Percentiles rank a stretch among this genome's conserved stretches.
Evolutionary conservation across 1,140 invertebrate genomes (phyloP).

Genomic region (Drosophila mojavensis): DNA sequence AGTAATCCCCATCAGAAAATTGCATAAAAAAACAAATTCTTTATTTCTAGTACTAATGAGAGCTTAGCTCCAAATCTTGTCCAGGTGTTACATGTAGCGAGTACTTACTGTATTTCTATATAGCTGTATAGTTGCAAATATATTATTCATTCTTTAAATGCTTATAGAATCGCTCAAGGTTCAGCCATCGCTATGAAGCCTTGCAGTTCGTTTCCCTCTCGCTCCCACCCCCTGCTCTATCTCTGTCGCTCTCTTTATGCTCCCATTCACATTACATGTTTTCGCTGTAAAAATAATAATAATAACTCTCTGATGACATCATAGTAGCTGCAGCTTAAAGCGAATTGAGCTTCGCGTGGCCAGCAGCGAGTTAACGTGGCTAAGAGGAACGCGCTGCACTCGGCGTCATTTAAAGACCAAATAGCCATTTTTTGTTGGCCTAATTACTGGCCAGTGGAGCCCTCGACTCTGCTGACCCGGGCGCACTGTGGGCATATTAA

Average conservation of each 20-base stretch:
- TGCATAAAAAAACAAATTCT: too few relatives aligned
- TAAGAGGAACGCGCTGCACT: not conserved
- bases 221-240: not conserved
- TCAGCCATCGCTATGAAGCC: not conserved
- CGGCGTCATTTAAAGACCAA: conserved; percentile 25
- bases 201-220: not conserved
- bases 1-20: too few relatives aligned
- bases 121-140: too few relatives aligned
- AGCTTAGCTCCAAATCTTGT: too few relatives aligned
- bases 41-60: too few relatives aligned
- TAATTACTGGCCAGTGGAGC: conserved; percentile 42
- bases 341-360: not conserved
- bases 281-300: too few relatives aligned
- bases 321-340: not conserved
- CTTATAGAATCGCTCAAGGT: not conserved
- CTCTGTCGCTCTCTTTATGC: not conserved
- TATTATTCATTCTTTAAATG: not conserved
- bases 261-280: too few relatives aligned
- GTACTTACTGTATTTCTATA: too few relatives aligned
- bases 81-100: too few relatives aligned
- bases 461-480: conserved; percentile 12
- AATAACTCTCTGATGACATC: conserved; percentile 1
- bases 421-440: conserved; percentile 25
- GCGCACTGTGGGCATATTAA: conserved; percentile 63
- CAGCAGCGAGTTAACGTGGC: not conserved